Evolutionary conservation across 2,888 invertebrate species (phyloP).

Genomic region (Helleia helle): DNA sequence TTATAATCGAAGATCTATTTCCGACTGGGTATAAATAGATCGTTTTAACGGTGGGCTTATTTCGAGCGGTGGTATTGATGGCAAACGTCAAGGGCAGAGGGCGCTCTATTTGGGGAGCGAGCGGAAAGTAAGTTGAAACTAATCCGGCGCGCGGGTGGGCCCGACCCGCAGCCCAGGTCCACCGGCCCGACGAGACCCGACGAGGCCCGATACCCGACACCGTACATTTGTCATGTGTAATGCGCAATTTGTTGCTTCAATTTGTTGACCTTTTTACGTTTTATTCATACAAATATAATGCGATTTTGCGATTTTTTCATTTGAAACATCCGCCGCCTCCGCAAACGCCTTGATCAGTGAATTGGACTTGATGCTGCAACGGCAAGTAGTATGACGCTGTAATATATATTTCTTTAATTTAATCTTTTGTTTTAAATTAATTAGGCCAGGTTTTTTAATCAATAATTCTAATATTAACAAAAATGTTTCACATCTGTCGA

Average conservation of each 20-base stretch:
- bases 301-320: too few species aligned
- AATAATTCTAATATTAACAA: too few species aligned
- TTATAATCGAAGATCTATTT: constrained; percentile 18
- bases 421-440: too few species aligned
- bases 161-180: constrained; percentile 64
- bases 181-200: too few species aligned
- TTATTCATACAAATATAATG: too few species aligned
- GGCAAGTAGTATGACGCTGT: too few species aligned
- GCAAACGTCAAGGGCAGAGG: constrained; percentile 56
- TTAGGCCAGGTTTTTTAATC: too few species aligned
- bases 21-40: constrained; percentile 20
- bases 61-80: constrained; percentile 41
- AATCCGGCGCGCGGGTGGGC: constrained; percentile 59
- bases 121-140: constrained; percentile 67
- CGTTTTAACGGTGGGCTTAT: constrained; percentile 21
- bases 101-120: constrained; percentile 44
- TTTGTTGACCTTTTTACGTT: constrained; percentile 57
- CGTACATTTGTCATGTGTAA: constrained; percentile 73
- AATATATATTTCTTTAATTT: too few species aligned
- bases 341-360: too few species aligned
- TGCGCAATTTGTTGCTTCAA: constrained; percentile 70
- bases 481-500: too few species aligned
- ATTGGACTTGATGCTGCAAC: too few species aligned
- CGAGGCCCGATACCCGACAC: constrained; percentile 59
- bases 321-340: too few species aligned